Conservation (phyloP, 2,113 vertebrate species). For the Odobenus rosmarus region DNA sequence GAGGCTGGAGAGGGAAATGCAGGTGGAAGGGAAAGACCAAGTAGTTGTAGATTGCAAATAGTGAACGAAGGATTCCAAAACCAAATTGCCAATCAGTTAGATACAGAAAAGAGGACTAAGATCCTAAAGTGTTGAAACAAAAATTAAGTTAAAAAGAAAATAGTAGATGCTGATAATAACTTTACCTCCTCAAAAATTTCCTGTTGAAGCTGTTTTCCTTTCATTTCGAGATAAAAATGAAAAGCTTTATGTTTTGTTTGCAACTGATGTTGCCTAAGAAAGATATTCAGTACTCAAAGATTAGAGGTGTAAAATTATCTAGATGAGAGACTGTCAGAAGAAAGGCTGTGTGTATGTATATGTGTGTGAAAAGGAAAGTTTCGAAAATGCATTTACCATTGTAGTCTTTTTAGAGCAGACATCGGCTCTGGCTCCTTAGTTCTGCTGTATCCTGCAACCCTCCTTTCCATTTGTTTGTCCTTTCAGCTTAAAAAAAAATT, state of each 20-base stretch:
- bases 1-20: background rate
- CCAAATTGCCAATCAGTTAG: background rate
- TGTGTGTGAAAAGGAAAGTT: background rate
- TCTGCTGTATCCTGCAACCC: background rate
- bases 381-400: background rate
- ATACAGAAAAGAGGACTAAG: background rate
- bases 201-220: constrained; percentile 55
- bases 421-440: no score
- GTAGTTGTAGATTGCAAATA: background rate
- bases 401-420: background rate
- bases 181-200: background rate
- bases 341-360: background rate
- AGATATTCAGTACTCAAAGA: background rate
- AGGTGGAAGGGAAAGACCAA: background rate
- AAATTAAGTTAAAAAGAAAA: constrained; percentile 24
- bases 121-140: background rate
- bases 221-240: background rate
- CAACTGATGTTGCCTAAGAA: background rate
- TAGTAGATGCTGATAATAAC: background rate
- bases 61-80: background rate
- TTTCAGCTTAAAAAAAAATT: background rate
- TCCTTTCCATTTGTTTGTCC: background rate
- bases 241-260: background rate
- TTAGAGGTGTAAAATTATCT: background rate
- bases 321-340: background rate